Conservation (phyloP, 2,888 invertebrate species). For the Harpagoxenus sublaevis region DNA sequence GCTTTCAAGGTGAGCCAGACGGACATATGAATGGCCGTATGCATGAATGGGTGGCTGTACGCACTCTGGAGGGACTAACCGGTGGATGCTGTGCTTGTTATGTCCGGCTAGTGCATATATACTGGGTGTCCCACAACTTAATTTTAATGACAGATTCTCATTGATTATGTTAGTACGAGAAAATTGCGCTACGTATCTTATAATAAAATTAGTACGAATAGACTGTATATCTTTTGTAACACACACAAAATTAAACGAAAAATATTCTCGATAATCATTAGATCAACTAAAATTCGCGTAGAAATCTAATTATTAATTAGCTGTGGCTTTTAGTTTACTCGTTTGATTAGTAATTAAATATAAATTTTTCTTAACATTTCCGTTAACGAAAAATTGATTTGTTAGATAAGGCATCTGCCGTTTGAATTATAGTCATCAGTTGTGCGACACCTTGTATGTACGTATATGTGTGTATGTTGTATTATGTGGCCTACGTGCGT, state of each 20-base stretch:
- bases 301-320: background rate
- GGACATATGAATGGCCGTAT: conserved; percentile 84
- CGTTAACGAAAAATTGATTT: background rate
- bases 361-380: background rate
- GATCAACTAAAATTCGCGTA: background rate
- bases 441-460: conserved; percentile 26
- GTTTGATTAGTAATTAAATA: background rate
- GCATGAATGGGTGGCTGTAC: conserved; percentile 83
- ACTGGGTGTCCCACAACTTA: conserved; percentile 14
- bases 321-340: background rate
- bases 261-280: background rate
- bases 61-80: conserved; percentile 66
- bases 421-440: conserved; percentile 10
- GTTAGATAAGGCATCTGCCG: background rate
- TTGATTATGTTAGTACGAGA: background rate
- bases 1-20: conserved; percentile 83
- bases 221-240: background rate
- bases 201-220: background rate
- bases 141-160: background rate
- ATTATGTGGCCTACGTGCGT: conserved; percentile 5
- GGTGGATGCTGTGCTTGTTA: conserved; percentile 59
- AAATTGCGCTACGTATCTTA: background rate
- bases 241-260: background rate
- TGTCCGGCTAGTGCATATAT: conserved; percentile 24
- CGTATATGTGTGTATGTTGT: background rate